Percentiles rank a stretch among this genome's conserved stretches.
phyloP scores from a whole-genome alignment of 2,888 invertebrate genomes.

The Synanthedon vespiformis region DNA sequence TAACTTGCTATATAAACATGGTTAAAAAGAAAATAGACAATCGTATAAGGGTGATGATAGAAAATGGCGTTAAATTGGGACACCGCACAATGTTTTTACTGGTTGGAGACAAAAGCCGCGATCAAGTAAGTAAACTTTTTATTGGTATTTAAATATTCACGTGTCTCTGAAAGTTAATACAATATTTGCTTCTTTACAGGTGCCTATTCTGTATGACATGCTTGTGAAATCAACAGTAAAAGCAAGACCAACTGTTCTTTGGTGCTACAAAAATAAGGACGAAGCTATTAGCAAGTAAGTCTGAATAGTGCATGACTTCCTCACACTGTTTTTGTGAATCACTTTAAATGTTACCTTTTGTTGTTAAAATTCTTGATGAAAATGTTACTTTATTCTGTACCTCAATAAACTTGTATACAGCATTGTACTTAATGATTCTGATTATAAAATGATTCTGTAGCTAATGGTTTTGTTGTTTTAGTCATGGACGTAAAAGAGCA shows the following conservation, averaged over 20 bases:
- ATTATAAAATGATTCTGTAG: too few relatives aligned
- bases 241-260: conserved; percentile 92
- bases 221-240: conserved; percentile 94
- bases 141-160: not conserved
- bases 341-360: too few relatives aligned
- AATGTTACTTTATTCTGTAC: too few relatives aligned
- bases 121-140: conserved; percentile 77
- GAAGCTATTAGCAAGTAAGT: conserved; percentile 86
- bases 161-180: not conserved
- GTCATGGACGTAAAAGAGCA: conserved; percentile 94
- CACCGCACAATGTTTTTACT: conserved; percentile 95
- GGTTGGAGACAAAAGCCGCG: conserved; percentile 95
- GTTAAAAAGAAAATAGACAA: conserved; percentile 97
- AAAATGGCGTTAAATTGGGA: conserved; percentile 92
- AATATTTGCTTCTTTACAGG: conserved; percentile 61
- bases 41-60: conserved; percentile 93
- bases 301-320: too few relatives aligned
- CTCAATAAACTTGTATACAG: too few relatives aligned
- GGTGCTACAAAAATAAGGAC: conserved; percentile 98
- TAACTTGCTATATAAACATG: conserved; percentile 66
- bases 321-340: too few relatives aligned
- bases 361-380: too few relatives aligned
- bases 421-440: too few relatives aligned
- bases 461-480: conserved; percentile 22
- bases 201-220: conserved; percentile 97